A percentile compares a stretch with the other conserved stretches of the same genome.
Conservation (phyloP, 2,888 invertebrate genomes). For the Linnaemya tessellans region DNA sequence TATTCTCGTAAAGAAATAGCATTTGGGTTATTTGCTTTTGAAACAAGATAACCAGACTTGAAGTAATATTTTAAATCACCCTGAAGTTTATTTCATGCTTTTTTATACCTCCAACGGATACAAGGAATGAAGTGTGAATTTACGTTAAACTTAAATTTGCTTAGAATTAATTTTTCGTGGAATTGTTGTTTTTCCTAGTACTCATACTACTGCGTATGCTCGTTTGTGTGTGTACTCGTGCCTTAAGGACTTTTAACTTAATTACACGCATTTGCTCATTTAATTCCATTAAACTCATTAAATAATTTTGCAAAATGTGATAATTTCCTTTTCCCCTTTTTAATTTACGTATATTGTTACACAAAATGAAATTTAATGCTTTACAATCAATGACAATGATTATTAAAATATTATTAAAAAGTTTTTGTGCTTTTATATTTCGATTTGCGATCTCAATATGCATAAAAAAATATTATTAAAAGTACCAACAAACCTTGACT, state of each 20-base stretch:
- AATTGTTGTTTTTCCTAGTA: not conserved
- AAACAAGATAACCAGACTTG: no score
- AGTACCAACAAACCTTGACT: constrained; percentile 56
- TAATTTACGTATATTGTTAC: constrained; percentile 31
- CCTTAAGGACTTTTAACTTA: constrained; percentile 11
- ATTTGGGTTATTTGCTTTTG: no score
- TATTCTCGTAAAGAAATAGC: no score
- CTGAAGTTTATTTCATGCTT: no score
- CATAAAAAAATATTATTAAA: constrained; percentile 19
- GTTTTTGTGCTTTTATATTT: not conserved
- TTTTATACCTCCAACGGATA: no score
- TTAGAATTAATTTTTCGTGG: not conserved
- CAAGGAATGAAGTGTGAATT: no score
- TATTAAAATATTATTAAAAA: constrained; percentile 32
- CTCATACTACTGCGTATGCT: not conserved
- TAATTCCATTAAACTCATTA: constrained; percentile 19
- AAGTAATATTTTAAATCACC: no score
- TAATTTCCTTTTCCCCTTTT: constrained; percentile 4
- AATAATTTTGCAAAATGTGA: not conserved
- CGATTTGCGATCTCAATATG: constrained; percentile 3
- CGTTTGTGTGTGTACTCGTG: not conserved
- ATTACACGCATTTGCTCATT: not conserved
- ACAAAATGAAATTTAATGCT: not conserved
- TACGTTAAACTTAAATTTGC: not conserved
- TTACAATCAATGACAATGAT: constrained; percentile 18